Evolutionary conservation across 2,888 invertebrate species (phyloP).

Genomic region (Griposia aprilina): DNA sequence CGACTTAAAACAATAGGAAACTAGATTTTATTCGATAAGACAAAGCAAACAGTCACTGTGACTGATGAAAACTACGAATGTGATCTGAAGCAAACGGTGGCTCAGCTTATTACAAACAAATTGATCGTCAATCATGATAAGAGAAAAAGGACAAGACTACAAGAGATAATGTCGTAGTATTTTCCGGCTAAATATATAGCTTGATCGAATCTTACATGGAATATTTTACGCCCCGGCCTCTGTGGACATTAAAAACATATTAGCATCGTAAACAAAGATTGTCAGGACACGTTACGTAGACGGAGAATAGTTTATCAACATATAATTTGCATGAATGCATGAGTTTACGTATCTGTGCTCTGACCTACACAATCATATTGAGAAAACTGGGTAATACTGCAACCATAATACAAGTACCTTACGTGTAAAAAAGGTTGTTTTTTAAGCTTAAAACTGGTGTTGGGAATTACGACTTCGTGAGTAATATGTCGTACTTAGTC

Average conservation of each 20-base stretch:
- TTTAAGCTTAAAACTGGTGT: background rate
- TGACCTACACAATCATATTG: background rate
- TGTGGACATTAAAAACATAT: conserved; percentile 41
- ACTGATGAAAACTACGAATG: background rate
- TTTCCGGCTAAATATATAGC: conserved; percentile 40
- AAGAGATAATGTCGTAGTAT: conserved; percentile 44
- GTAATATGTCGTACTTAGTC: background rate
- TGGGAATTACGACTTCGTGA: background rate
- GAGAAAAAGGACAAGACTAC: conserved; percentile 21
- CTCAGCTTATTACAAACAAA: conserved; percentile 44
- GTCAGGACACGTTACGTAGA: conserved; percentile 20
- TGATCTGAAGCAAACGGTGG: conserved; percentile 16
- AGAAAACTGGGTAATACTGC: background rate
- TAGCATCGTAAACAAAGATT: conserved; percentile 35
- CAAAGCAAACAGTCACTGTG: conserved; percentile 2
- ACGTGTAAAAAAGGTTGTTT: background rate
- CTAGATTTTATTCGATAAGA: background rate
- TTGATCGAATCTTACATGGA: conserved; percentile 41
- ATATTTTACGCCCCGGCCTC: conserved; percentile 24
- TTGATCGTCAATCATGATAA: conserved; percentile 63
- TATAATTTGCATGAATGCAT: conserved; percentile 17
- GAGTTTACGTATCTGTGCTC: conserved; percentile 1
- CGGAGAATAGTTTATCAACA: conserved; percentile 21
- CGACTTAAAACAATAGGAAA: conserved; percentile 22
- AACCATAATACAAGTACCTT: no score